phyloP scores from a whole-genome alignment of 2,888 invertebrate species.

The Orgyia antiqua region DNA sequence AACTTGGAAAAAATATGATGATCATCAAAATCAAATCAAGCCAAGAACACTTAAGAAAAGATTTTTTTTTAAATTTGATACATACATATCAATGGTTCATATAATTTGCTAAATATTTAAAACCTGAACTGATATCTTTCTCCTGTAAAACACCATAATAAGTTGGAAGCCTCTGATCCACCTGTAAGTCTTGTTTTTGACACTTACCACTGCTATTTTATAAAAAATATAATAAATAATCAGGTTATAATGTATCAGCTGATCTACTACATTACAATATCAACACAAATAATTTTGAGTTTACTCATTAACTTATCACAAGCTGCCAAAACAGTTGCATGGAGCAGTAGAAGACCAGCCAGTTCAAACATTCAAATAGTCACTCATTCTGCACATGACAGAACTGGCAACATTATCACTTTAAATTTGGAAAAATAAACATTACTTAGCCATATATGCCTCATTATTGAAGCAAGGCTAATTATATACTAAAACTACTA shows the following conservation, averaged over 20 bases:
- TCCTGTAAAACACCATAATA: too few species aligned
- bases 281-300: conserved; percentile 25
- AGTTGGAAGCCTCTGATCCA: too few species aligned
- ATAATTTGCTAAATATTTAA: too few species aligned
- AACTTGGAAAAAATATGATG: too few species aligned
- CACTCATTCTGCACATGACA: conserved; percentile 56
- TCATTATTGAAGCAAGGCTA: conserved; percentile 31
- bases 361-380: conserved; percentile 74
- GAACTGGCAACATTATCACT: conserved; percentile 25
- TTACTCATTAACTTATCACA: conserved; percentile 16
- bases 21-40: too few species aligned
- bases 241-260: conserved; percentile 34
- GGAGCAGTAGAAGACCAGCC: conserved; percentile 57
- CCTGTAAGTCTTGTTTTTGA: too few species aligned
- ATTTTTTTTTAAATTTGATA: too few species aligned
- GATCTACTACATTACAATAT: conserved; percentile 43
- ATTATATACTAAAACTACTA: conserved; percentile 30
- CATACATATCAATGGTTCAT: too few species aligned
- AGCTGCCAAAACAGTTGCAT: conserved; percentile 24
- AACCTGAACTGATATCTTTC: too few species aligned
- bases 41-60: too few species aligned
- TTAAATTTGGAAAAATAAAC: conserved; percentile 58
- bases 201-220: too few species aligned
- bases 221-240: conserved; percentile 31
- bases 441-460: conserved; percentile 44